Evolutionary conservation across 2,113 vertebrate genomes (phyloP), one percentile per base, ranked within the genome.

Genomic region (Hoplias malabaricus): DNA sequence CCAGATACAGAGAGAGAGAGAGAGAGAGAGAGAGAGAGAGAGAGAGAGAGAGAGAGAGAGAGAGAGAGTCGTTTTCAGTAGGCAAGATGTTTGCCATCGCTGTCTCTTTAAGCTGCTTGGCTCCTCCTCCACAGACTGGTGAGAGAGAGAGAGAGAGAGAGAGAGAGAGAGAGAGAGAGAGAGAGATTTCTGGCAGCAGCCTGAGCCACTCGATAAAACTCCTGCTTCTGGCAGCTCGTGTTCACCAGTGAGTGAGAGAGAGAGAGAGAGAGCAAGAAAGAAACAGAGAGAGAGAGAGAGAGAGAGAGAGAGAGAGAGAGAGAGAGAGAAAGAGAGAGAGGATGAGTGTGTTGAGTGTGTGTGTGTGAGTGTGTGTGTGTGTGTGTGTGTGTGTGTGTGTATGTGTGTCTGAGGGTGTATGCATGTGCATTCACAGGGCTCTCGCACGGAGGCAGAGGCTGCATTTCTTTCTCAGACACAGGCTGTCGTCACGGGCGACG

Each of bases 221-320:
- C 90, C 90, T 93, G 91, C 92, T 91, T 91, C 93, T 92, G 92
- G 90, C 92, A 90, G 84, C 83, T 86, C 86, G 87, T 88, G 89
- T 90, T 92, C 89, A 89, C 89, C 89, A 92, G 92, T 91, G 89
- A 86, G 85, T 21, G 85, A 90, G 89, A 89, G 85, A 89, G 73
- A 72, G 59, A 77, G 36, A 42, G 43, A 66, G 36, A 50, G 50
- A 59, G 61, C 61, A 27, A 36, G 42, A 70, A 46, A 69, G 56
- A 53, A 73, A 65, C 50, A 46, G 61, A 65, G 80, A 63, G 42
- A 69, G 50, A 57, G 82, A 85, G 57, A 80, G 73, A 67, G 77
- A 48, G 80, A 87, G 82, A 87, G 82, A 87, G 57, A 75, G 79
- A 82, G 82, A 85, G 59, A 78, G 77, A 87, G 77, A 85, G 83